Conservation (phyloP, 2,797 vertebrate species). For the Notolepis coatsorum region DNA sequence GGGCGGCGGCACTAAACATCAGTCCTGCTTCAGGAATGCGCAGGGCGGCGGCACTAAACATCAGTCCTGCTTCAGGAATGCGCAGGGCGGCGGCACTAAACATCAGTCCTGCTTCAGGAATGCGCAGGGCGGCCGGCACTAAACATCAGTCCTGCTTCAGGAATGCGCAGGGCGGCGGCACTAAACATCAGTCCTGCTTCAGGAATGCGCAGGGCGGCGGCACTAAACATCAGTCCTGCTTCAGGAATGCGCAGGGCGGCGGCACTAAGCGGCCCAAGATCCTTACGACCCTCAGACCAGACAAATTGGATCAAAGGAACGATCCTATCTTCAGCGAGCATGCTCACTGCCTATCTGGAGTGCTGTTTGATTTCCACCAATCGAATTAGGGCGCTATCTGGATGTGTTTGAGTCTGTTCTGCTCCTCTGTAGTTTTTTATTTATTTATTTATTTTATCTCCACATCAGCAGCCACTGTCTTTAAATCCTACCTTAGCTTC, state of each 20-base stretch:
- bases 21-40: too few species aligned
- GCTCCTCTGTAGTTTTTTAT: conserved; percentile 37
- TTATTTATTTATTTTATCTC: conserved; percentile 54
- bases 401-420: conserved; percentile 57
- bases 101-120: too few species aligned
- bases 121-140: too few species aligned
- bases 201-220: too few species aligned
- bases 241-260: conserved; percentile 45
- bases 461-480: conserved; percentile 34
- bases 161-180: too few species aligned
- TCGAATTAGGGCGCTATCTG: conserved; percentile 74
- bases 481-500: conserved; percentile 31
- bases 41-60: too few species aligned
- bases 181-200: too few species aligned
- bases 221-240: conserved; percentile 21
- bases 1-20: too few species aligned
- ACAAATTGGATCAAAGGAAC: conserved; percentile 73
- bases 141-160: too few species aligned
- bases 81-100: too few species aligned
- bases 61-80: too few species aligned
- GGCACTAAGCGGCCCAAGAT: conserved; percentile 47
- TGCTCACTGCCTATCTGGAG: conserved; percentile 68
- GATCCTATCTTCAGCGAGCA: conserved; percentile 77
- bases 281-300: conserved; percentile 59
- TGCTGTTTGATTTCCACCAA: conserved; percentile 68